Base-by-base conservation (phyloP, 2,797 vertebrate species). In the Otus scops region DNA sequence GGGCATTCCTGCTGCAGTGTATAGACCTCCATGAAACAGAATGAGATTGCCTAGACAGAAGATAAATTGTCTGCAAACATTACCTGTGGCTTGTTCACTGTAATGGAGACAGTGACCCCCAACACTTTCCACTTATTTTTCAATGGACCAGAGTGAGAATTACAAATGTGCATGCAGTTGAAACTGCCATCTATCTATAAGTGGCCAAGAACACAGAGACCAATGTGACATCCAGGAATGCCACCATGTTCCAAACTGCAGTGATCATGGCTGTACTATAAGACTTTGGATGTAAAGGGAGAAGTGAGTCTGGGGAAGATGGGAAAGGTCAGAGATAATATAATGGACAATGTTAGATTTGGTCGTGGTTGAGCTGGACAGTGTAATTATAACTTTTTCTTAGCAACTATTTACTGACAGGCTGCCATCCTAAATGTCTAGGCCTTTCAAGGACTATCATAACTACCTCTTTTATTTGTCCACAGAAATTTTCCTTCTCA, bases 401-500 rank as follows among this genome's bases (percentile, higher is more conserved):
- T 68, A 54, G 53, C 5, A 16, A 27, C 64, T 53, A 7, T 51
- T 92, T 87, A 79, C 32, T 80, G 54, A 77, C 30, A 60, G 38
- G 16, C 51, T 85, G 67, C 22, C 20, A 70, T 34, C 23, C 69
- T 75, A 84, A 81, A 84, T 60, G 48, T 74, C 59, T 83, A 80
- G 64, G 22, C 16, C 45, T 78, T 87, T 75, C 78, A 91, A 88
- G 88, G 53, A 47, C 63, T 82, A 56, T 77, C 69, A 56, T 60
- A 89, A 88, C 68, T 82, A 89, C 39, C 43, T 67, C 56, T 89
- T 92, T 75, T 73, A 88, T 78, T 76, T 83, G 73, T 81, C 41
- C 48, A 38, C 61, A 92, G 71, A 95, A 95, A 27, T 91, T 59
- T 51, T 92, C 32, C 50, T 87, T 68, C 81, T 88, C 60, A 78